Evolutionary conservation across 2,888 invertebrate genomes (phyloP), one percentile per base, ranked within the genome.

Genomic region (Drosophila mulleri): DNA sequence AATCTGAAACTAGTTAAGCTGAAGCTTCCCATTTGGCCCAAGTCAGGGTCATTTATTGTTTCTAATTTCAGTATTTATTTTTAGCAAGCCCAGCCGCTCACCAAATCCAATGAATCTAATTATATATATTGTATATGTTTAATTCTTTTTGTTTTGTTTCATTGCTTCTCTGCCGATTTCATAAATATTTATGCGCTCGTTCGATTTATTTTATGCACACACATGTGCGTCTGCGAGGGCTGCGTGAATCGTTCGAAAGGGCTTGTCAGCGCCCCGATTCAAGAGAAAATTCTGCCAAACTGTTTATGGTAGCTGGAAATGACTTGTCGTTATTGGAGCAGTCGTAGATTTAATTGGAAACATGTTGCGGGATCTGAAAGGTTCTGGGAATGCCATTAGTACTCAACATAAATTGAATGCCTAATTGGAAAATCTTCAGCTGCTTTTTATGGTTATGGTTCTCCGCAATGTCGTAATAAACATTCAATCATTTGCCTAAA

Each of bases 131-230:
- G 63, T 69, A 72, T 79, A 75, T 60, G 1, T 79, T 60, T 35
- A 53, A 67, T 53, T 64, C 54, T 41, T 62, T 58, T 62, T 60
- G 20, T 64, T 29, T 29, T 54, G n/a, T 39, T 47, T 48, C 45
- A 48, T 59, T 53, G 42, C 48, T 44, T 53, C 48, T 48, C 47
- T 12, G 45, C 67, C 37, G 72, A 72, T 78, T 57, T 71, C 66
- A 86, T 82, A 83, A 86, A 86, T 86, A 82, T 86, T 82, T 78
- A 82, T 83, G 68, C 41, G 65, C 35, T 60, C 48, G 26, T 67
- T 80, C 69, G 69, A 67, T 62, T 72, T 72, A 56, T 85, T 66
- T 75, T 67, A 75, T 85, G 69, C 72, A 62, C 56, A 68, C 84
- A 77, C 75, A 75, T 77, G 86, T 83, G 54, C 48, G 23, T 44